Evolutionary conservation across 1,140 invertebrate genomes (phyloP), one percentile per base, ranked within the genome.

Genomic region (Tachypleus tridentatus): DNA sequence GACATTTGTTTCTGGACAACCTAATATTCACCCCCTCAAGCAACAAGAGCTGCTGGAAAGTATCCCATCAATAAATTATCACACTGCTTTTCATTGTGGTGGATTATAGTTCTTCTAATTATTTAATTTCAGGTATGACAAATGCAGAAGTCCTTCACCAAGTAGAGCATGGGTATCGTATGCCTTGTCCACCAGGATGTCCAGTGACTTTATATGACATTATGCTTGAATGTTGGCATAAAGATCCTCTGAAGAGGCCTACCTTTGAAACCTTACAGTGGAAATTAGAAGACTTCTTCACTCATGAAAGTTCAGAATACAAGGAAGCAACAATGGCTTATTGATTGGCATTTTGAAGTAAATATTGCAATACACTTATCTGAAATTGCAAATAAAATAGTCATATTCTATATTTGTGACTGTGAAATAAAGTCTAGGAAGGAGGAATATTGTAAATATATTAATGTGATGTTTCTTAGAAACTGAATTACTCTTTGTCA

Each of bases 281-380:
- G 97, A 98, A 98, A 79, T 82, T 99, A 56, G 97, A 99, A 79
- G 97, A 99, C 79, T 98, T 98, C 82, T 99, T 98, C 79, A 97
- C 93, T 65, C 87, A 95, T 82, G 93, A 98, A 77, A 92, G 93
- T 71, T 95, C 91, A 59, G 96, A 99, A 79, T 99, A 99, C 79
- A 98, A 98, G 80, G 97, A 99, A 82, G 96, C 96, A 79, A 98
- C 97, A 9, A 61, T 69, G 49, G 67, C 67, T 50, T 69, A 69
- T 64, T 69, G 62, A 65, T 29, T 29, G 29, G 2, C 29, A 29
- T 2, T 29, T 29, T 29, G 29, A 29, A 29, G 29, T 29, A 29
- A 29, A 29, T 29, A 29, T 29, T 29, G 29, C 29, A 29, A 29
- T 29, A 29, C 29, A 29, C 29, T 29, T 29, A 29, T 29, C 29